Evolutionary conservation across 2,888 invertebrate genomes (phyloP), one percentile per base, ranked within the genome.

Genomic region (Rhorus exstirpatorius): DNA sequence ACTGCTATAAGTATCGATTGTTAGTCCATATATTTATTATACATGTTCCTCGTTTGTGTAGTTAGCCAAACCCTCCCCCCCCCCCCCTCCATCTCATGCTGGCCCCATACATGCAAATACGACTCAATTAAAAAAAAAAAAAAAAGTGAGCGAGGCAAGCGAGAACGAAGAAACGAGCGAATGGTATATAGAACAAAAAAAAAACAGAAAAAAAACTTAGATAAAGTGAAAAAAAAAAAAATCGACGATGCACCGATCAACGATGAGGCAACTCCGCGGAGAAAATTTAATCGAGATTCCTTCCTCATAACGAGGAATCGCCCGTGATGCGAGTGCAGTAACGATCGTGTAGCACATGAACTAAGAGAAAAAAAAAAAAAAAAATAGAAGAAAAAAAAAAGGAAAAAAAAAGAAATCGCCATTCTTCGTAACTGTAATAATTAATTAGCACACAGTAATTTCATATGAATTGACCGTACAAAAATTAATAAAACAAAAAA

Each of bases 1-100:
- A 89, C 87, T 90, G 88, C 83, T 88, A 81, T 85, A 84, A 81
- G 84, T 89, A 89, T 84, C 83, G 82, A 86, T 75, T 79, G 84
- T 86, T 84, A 83, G 77, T 60, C 74, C 81, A 83, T 84, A 83
- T 84, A 84, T 91, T 91, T 91, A 92, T 91, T 90, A 89, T 89
- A 90, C 87, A 88, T 90, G 91, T 90, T 89, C 90, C 88, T 91
- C 87, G 88, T 89, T 91, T 91, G 84, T 85, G 88, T 90, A 90
- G 89, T 87, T 87, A 86, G 82, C 86, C n/a, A n/a, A n/a, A 85
- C 71, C 76, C 76, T n/a, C n/a, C n/a, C n/a, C n/a, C n/a, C n/a
- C n/a, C n/a, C n/a, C n/a, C n/a, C n/a, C n/a, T n/a, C n/a, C n/a
- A n/a, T n/a, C n/a, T n/a, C n/a, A n/a, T n/a, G n/a, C 74, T 63